Percentiles rank a stretch among this genome's conserved stretches.
Evolutionary conservation across 1,140 invertebrate genomes (phyloP).

Genomic region (Tetranychus cinnabarinus): DNA sequence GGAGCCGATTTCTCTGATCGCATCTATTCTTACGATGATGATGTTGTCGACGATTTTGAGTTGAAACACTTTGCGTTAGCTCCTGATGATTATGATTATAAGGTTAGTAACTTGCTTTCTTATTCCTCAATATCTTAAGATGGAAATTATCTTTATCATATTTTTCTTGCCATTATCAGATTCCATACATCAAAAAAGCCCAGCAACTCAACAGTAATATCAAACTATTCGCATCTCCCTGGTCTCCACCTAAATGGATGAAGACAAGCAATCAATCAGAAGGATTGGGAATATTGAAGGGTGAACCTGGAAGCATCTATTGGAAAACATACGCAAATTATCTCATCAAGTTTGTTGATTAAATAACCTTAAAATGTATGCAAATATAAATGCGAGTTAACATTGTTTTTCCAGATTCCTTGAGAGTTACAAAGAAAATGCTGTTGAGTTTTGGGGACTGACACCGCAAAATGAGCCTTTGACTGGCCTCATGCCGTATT

Average conservation of each 20-base stretch:
- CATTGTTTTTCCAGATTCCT: constrained; percentile 26
- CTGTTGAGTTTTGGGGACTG: constrained; percentile 32
- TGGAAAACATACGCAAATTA: constrained; percentile 43
- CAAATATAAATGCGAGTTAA: background rate
- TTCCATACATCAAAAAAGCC: constrained; percentile 33
- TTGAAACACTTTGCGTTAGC: constrained; percentile 39
- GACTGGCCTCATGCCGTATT: background rate
- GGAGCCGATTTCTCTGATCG: constrained; percentile 51
- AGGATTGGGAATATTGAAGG: background rate
- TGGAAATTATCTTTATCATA: background rate
- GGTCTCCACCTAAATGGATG: constrained; percentile 59
- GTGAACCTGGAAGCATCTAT: background rate
- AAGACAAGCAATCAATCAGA: constrained; percentile 55
- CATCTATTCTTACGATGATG: constrained; percentile 41
- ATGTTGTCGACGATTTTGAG: constrained; percentile 27
- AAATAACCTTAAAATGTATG: background rate
- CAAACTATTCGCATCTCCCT: constrained; percentile 38
- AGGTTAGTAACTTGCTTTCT: constrained; percentile 21
- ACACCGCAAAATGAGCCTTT: constrained; percentile 35
- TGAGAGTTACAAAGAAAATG: constrained; percentile 28
- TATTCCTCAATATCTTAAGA: background rate
- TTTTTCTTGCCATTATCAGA: constrained; percentile 21
- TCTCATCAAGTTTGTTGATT: constrained; percentile 20
- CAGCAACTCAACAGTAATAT: constrained; percentile 16
- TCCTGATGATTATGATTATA: constrained; percentile 37